Conservation (phyloP, 1,140 invertebrate species). For the Pseudoatta argentina region DNA sequence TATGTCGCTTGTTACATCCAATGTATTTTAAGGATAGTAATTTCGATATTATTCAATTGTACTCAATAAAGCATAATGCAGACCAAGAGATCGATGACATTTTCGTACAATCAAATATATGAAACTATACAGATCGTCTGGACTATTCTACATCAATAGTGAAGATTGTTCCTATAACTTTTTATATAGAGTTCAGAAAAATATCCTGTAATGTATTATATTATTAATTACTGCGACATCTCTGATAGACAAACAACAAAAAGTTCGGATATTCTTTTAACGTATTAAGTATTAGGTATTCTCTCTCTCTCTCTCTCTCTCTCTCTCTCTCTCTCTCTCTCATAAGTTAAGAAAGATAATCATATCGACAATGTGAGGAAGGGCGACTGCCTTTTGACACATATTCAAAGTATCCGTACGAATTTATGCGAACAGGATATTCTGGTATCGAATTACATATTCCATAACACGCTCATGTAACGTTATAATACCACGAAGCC, state of each 20-base stretch:
- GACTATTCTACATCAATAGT: background rate
- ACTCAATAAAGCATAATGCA: background rate
- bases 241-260: background rate
- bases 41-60: background rate
- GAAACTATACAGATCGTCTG: background rate
- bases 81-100: background rate
- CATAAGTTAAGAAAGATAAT: background rate
- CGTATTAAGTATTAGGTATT: background rate
- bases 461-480: constrained; percentile 66
- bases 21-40: background rate
- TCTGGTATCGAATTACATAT: constrained; percentile 76
- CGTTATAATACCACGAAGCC: constrained; percentile 52
- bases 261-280: constrained; percentile 10
- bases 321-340: too few relatives aligned
- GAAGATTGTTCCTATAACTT: background rate
- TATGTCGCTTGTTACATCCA: background rate
- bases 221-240: background rate
- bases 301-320: too few relatives aligned
- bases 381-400: constrained; percentile 27
- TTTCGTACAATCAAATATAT: background rate
- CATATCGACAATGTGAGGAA: background rate
- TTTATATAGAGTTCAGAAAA: background rate
- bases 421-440: constrained; percentile 69
- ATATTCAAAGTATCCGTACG: constrained; percentile 65
- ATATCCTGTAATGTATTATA: background rate